Evolutionary conservation across 2,113 vertebrate species (phyloP).

Genomic region (Dasyurus viverrinus): DNA sequence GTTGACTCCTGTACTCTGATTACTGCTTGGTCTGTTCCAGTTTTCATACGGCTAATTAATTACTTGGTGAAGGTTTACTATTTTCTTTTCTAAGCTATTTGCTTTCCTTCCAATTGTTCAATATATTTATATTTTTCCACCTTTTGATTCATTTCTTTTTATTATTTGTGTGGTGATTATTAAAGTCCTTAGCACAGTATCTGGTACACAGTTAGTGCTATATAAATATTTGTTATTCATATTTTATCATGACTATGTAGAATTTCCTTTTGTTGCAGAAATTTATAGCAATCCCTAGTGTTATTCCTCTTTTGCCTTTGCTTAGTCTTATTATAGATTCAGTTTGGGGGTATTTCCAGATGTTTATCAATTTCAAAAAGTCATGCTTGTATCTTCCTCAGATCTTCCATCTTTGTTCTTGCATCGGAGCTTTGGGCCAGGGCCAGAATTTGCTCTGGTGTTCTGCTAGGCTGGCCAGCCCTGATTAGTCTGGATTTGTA

Average conservation of each 20-base stretch:
- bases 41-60: neutral
- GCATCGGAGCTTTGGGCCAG: neutral
- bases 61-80: neutral
- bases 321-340: neutral
- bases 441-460: too few species aligned
- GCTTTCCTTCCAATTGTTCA: neutral
- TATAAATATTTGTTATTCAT: neutral
- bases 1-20: neutral
- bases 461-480: neutral
- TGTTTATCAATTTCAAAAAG: neutral
- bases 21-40: neutral
- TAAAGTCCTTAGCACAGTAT: too few species aligned
- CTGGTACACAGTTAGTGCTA: neutral
- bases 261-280: too few species aligned
- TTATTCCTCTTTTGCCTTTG: neutral
- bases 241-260: neutral
- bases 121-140: neutral
- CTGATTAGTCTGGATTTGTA: neutral
- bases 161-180: neutral
- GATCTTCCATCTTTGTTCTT: neutral
- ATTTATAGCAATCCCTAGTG: neutral
- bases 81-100: neutral
- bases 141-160: neutral
- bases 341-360: neutral
- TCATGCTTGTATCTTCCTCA: neutral